Base-by-base conservation (phyloP, 1,140 invertebrate species). In the Cydia fagiglandana region DNA sequence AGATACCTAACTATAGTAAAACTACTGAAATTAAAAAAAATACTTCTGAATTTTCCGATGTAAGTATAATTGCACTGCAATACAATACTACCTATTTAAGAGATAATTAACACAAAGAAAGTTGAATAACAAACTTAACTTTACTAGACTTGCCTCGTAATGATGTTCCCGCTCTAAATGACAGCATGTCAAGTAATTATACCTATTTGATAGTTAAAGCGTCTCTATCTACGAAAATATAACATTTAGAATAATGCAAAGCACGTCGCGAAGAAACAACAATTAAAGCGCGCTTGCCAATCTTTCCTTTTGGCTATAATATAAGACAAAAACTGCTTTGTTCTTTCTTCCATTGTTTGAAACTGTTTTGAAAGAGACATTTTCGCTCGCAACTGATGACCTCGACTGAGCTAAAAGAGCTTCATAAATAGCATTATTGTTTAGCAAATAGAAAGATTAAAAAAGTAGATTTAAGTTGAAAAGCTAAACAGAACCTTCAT, bases 301-400 rank as follows among this genome's bases (percentile, higher is more conserved):
- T 2, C 24, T 61, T 61, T n/a, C 56, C 56, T 20, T 24, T 61
- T 24, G 17, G 56, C 1, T 20, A 6, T 20, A 61, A 61, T 7
- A 38, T 38, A 38, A 38, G 17, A 61, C 56, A 61, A 61, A 45
- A 61, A 24, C n/a, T 61, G 56, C 56, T 61, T 61, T 61, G 56
- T 61, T 61, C 17, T 61, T 61, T 20, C 56, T 61, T 20, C 56
- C 56, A 61, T 61, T 61, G 56, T 61, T 61, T 24, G 20, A 12
- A 24, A 24, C 20, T 4, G 56, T 61, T 61, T 61, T 61, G 56
- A 61, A 24, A 61, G 56, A 24, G 20, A 61, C 56, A 61, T 61
- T 61, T 53, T 53, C 50, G 50, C n/a, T 53, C 50, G n/a, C 50
- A 53, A 17, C 15, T 17, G 50, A 17, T 53, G 50, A 53, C 50